Conservation (phyloP, 2,113 vertebrate species). For the Stomatorhinus ivindoensis region DNA sequence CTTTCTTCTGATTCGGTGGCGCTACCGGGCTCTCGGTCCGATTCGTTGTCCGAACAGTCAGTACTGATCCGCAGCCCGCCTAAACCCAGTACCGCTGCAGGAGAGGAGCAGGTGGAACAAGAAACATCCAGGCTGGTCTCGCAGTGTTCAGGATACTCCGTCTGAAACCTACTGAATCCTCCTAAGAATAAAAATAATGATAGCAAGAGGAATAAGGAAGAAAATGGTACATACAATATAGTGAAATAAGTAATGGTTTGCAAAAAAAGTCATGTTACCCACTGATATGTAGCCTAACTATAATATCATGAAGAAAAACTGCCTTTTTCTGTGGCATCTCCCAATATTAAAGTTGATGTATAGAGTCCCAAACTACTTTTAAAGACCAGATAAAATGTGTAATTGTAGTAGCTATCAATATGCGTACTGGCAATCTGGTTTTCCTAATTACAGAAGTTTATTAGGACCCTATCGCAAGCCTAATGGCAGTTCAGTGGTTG, state of each 20-base stretch:
- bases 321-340: not conserved
- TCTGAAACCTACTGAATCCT: constrained; percentile 97
- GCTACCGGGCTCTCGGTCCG: constrained; percentile 88
- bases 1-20: constrained; percentile 92
- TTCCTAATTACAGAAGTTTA: not conserved
- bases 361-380: not conserved
- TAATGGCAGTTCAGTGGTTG: not conserved
- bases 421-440: not conserved
- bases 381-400: not conserved
- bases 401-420: not conserved
- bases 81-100: constrained; percentile 80
- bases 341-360: not conserved
- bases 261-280: not conserved
- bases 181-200: constrained; percentile 53
- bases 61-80: constrained; percentile 91
- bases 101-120: constrained; percentile 83
- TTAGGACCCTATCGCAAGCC: not conserved
- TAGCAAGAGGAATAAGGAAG: not conserved
- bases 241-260: not conserved
- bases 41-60: constrained; percentile 90
- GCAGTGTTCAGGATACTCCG: constrained; percentile 88
- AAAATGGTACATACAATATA: not conserved
- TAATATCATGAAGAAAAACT: not conserved
- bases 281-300: not conserved
- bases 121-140: constrained; percentile 88